A percentile compares a stretch with the other conserved stretches of the same genome.
phyloP scores from a whole-genome alignment of 2,888 invertebrate species.

The Folsomia manolachei region DNA sequence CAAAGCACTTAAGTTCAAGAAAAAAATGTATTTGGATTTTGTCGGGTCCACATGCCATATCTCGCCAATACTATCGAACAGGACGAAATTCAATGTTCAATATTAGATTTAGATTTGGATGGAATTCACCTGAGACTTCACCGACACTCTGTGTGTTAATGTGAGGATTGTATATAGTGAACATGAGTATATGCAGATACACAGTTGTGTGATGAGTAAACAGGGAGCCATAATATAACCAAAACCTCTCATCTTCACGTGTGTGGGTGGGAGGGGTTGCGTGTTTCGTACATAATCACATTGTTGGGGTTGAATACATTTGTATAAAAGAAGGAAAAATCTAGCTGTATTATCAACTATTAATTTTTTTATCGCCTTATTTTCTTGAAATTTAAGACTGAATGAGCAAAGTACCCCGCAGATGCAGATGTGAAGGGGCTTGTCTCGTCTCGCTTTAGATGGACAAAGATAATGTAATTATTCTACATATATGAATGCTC shows the following conservation, averaged over 20 bases:
- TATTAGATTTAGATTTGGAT: slow-evolving; percentile 10
- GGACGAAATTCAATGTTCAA: slow-evolving; percentile 6
- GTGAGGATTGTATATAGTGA: no score
- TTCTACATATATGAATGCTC: no score
- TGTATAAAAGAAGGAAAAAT: neutral
- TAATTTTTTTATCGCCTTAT: neutral
- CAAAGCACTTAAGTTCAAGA: neutral
- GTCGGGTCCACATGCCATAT: neutral
- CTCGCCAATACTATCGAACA: no score
- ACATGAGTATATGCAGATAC: no score
- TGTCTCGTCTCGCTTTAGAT: neutral
- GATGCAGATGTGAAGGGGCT: neutral
- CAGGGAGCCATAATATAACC: no score
- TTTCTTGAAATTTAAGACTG: neutral
- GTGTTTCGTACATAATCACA: neutral
- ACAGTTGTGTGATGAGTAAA: no score
- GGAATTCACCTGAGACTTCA: slow-evolving; percentile 1
- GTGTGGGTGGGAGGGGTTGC: neutral
- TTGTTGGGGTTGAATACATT: neutral
- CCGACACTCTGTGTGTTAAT: neutral
- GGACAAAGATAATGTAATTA: neutral
- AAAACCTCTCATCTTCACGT: slow-evolving; percentile 1
- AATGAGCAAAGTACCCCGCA: slow-evolving; percentile 7
- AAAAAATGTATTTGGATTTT: neutral
- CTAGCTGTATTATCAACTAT: neutral